Percentiles rank a stretch among this genome's conserved stretches.
Conservation (phyloP, 1,140 invertebrate genomes). For the Drosophila lacteicornis region DNA sequence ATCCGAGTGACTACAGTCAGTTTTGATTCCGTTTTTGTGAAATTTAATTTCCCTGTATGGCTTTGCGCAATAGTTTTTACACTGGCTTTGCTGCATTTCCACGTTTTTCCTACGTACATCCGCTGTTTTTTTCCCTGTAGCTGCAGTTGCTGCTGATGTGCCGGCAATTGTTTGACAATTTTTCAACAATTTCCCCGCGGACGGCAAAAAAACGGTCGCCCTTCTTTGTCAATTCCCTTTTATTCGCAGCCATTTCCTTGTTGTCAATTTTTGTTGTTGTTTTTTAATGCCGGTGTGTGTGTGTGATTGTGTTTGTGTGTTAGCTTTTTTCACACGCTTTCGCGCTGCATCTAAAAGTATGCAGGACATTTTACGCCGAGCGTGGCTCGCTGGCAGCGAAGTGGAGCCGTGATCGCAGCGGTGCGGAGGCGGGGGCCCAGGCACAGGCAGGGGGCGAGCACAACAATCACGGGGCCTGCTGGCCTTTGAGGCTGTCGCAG, state of each 20-base stretch:
- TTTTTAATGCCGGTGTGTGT: constrained; percentile 14
- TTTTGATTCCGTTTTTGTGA: constrained; percentile 12
- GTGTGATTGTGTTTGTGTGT: constrained; percentile 40
- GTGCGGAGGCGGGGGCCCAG: neutral
- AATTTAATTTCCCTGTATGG: constrained; percentile 23
- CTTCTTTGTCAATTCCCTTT: constrained; percentile 48
- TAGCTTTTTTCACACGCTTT: constrained; percentile 75
- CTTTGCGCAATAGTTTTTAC: constrained; percentile 10
- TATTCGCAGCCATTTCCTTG: constrained; percentile 41
- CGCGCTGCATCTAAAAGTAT: constrained; percentile 71
- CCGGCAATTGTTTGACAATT: constrained; percentile 80
- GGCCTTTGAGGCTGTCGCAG: constrained; percentile 62
- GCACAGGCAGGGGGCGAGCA: constrained; percentile 2
- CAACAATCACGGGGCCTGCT: constrained; percentile 68
- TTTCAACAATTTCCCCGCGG: constrained; percentile 76
- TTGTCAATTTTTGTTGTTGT: constrained; percentile 12
- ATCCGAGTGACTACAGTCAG: constrained; percentile 3
- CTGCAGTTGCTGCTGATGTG: constrained; percentile 35
- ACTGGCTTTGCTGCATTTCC: constrained; percentile 8
- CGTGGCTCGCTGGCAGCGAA: constrained; percentile 53
- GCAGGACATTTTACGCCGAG: constrained; percentile 56
- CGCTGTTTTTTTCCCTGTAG: neutral
- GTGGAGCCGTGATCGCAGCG: constrained; percentile 3
- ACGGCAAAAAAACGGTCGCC: constrained; percentile 35
- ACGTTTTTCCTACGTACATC: constrained; percentile 10